A percentile compares a stretch with the other conserved stretches of the same genome.
Conservation (phyloP, 2,113 vertebrate genomes). For the Parotia lawesii region DNA sequence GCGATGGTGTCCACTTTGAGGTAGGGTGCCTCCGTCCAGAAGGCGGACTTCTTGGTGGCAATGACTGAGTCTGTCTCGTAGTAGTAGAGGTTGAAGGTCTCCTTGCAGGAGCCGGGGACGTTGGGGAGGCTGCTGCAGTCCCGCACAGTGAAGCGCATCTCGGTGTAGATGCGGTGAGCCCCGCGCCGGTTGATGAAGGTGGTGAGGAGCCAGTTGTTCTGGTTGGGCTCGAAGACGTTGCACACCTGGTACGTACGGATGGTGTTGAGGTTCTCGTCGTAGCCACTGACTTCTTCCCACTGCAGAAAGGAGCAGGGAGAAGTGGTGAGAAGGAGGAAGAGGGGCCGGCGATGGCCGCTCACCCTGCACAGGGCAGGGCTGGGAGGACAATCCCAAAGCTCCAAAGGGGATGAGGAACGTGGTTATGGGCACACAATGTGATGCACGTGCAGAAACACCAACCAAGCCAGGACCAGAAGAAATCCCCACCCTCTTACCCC, state of each 20-base stretch:
- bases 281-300: conserved; percentile 99
- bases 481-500: neutral
- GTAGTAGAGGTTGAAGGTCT: conserved; percentile 99
- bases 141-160: conserved; percentile 97
- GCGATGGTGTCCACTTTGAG: conserved; percentile 99
- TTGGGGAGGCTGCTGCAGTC: conserved; percentile 98
- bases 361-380: neutral
- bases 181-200: conserved; percentile 92
- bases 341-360: accelerated
- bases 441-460: neutral
- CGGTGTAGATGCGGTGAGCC: conserved; percentile 93
- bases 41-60: conserved; percentile 91
- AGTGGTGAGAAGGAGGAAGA: neutral
- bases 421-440: accelerated
- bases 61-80: conserved; percentile 95
- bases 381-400: neutral
- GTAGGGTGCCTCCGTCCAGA: conserved; percentile 98
- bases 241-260: conserved; percentile 99
- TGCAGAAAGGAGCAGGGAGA: conserved; percentile 43
- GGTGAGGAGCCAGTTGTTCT: conserved; percentile 99
- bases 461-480: neutral
- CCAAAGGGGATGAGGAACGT: neutral
- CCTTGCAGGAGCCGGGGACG: conserved; percentile 96
- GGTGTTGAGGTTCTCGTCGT: conserved; percentile 98
- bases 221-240: conserved; percentile 96